These are phyloP conservation scores for Craterocephalus amniculus DNA, from an alignment of 2,797 vertebrate genomes.

Conservation along the genomic window DNA sequence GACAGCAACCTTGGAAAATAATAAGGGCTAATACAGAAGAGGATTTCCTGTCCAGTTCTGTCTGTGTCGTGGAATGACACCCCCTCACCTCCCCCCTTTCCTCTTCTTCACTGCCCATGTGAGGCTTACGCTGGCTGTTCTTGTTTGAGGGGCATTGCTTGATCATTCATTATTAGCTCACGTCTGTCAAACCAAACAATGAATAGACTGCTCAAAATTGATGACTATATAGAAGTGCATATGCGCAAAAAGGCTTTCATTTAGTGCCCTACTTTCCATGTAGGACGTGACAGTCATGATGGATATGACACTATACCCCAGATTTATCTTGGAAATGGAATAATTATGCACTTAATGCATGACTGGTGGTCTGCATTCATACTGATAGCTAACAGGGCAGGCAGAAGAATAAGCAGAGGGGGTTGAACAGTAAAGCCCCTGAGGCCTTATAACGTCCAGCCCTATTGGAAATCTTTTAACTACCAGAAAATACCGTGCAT, in stretches of 20 bases:
- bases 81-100: neutral
- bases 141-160: slow-evolving; percentile 83
- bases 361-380: slow-evolving; percentile 89
- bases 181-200: slow-evolving; percentile 91
- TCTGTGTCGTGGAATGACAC: slow-evolving; percentile 51
- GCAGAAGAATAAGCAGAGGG: slow-evolving; percentile 67
- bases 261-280: slow-evolving; percentile 87
- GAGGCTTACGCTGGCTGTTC: slow-evolving; percentile 59
- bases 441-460: slow-evolving; percentile 54
- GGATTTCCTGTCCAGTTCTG: slow-evolving; percentile 50
- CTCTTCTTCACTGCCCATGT: slow-evolving; percentile 33
- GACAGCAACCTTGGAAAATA: slow-evolving; percentile 71
- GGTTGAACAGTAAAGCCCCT: slow-evolving; percentile 66
- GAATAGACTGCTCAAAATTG: slow-evolving; percentile 87
- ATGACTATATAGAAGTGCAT: slow-evolving; percentile 91
- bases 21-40: slow-evolving; percentile 55
- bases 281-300: slow-evolving; percentile 90
- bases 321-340: slow-evolving; percentile 96
- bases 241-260: slow-evolving; percentile 91
- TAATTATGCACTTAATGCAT: slow-evolving; percentile 91
- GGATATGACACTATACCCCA: slow-evolving; percentile 89
- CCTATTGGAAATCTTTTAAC: slow-evolving; percentile 77
- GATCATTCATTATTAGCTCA: slow-evolving; percentile 88
- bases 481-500: slow-evolving; percentile 73
- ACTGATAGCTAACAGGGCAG: slow-evolving; percentile 86